These are phyloP conservation scores for Helicoverpa assulta DNA, from an alignment of 2,888 invertebrate genomes.

Conservation along the genomic window DNA sequence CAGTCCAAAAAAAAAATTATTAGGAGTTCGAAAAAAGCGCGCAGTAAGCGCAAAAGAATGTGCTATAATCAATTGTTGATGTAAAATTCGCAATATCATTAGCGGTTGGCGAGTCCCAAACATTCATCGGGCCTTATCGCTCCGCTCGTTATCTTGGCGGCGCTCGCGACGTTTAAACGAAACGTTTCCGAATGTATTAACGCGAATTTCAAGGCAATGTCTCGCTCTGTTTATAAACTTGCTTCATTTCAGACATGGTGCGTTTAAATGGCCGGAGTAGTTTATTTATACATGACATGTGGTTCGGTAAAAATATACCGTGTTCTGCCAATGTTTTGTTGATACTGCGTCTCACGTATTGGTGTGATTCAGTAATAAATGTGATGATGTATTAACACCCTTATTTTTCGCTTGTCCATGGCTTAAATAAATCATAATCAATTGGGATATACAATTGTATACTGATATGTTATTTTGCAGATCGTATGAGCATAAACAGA, in stretches of 20 bases:
- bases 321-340: slow-evolving; percentile 17
- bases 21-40: slow-evolving; percentile 21
- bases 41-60: slow-evolving; percentile 40
- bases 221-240: slow-evolving; percentile 53
- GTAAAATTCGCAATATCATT: slow-evolving; percentile 68
- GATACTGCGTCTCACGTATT: slow-evolving; percentile 1
- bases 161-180: slow-evolving; percentile 56
- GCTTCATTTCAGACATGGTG: slow-evolving; percentile 46
- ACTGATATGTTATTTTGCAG: slow-evolving; percentile 8
- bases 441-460: slow-evolving; percentile 12
- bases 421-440: slow-evolving; percentile 33
- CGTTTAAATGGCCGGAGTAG: slow-evolving; percentile 29
- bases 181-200: slow-evolving; percentile 60
- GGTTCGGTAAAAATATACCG: slow-evolving; percentile 41
- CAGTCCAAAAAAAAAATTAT: slow-evolving; percentile 39
- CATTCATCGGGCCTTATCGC: slow-evolving; percentile 65
- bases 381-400: slow-evolving; percentile 16
- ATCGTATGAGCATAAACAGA: slow-evolving; percentile 13
- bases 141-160: slow-evolving; percentile 58
- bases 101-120: slow-evolving; percentile 59
- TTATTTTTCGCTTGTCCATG: slow-evolving; percentile 12
- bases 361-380: slow-evolving; percentile 6
- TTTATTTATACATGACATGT: slow-evolving; percentile 44
- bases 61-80: slow-evolving; percentile 58
- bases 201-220: slow-evolving; percentile 59